A percentile compares a stretch with the other conserved stretches of the same genome.
Conservation (phyloP, 2,888 invertebrate species). For the Lycophotia porphyrea region DNA sequence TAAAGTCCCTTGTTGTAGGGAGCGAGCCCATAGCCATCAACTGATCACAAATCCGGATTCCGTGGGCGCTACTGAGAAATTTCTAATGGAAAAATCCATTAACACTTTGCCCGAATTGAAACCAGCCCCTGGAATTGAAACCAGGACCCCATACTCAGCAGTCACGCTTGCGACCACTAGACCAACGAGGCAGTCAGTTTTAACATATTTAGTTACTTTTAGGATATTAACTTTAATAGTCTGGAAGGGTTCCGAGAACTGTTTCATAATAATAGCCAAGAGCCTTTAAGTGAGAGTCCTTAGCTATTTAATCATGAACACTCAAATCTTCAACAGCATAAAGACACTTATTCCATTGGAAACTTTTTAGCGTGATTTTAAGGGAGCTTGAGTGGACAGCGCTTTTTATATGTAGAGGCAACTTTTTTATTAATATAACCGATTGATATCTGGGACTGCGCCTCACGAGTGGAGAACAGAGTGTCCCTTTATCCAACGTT, state of each 20-base stretch:
- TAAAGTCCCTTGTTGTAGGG: background rate
- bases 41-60: background rate
- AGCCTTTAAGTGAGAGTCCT: conserved; percentile 5
- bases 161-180: background rate
- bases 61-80: too few species aligned
- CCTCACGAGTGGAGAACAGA: conserved; percentile 2
- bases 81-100: too few species aligned
- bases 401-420: too few species aligned
- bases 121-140: too few species aligned
- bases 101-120: too few species aligned
- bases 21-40: background rate
- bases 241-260: background rate
- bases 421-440: too few species aligned
- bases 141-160: background rate
- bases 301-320: too few species aligned
- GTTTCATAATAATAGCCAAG: conserved; percentile 20
- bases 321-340: too few species aligned
- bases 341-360: too few species aligned
- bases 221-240: background rate
- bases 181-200: background rate
- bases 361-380: too few species aligned
- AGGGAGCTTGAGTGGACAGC: too few species aligned
- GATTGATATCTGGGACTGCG: too few species aligned
- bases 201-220: background rate
- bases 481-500: background rate